These are phyloP conservation scores for Pogoniulus pusillus DNA, from an alignment of 2,797 vertebrate species.

Conservation along the genomic window DNA sequence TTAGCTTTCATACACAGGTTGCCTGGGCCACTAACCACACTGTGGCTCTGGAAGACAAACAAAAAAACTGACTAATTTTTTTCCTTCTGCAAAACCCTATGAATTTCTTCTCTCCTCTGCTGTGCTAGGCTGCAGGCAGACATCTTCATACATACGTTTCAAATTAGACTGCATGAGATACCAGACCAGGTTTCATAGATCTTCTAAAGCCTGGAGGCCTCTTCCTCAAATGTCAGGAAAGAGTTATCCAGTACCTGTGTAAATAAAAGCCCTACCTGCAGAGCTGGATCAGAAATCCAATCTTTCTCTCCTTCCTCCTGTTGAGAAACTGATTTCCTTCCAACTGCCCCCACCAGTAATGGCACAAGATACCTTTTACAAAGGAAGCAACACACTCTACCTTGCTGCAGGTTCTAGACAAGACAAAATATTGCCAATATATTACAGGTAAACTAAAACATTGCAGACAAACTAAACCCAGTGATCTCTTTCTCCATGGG, in stretches of 20 bases:
- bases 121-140: neutral
- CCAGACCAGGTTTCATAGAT: neutral
- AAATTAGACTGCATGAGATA: neutral
- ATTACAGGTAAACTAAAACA: neutral
- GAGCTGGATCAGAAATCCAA: neutral
- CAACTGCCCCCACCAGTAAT: neutral
- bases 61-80: neutral
- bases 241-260: fast-evolving
- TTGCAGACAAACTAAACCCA: neutral
- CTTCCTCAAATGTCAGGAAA: neutral
- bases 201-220: neutral
- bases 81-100: neutral
- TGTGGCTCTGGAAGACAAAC: neutral
- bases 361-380: neutral
- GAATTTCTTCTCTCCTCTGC: neutral
- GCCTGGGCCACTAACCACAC: neutral
- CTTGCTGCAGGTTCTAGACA: neutral
- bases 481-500: neutral
- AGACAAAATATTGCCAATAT: neutral
- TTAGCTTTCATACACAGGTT: neutral
- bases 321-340: neutral
- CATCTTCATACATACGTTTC: neutral
- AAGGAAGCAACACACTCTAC: neutral
- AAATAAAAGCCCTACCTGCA: neutral
- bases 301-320: neutral